A percentile compares a stretch with the other conserved stretches of the same genome.
These are phyloP conservation scores for Pristiophorus japonicus DNA, from an alignment of 2,113 vertebrate genomes.

Conservation along the genomic window DNA sequence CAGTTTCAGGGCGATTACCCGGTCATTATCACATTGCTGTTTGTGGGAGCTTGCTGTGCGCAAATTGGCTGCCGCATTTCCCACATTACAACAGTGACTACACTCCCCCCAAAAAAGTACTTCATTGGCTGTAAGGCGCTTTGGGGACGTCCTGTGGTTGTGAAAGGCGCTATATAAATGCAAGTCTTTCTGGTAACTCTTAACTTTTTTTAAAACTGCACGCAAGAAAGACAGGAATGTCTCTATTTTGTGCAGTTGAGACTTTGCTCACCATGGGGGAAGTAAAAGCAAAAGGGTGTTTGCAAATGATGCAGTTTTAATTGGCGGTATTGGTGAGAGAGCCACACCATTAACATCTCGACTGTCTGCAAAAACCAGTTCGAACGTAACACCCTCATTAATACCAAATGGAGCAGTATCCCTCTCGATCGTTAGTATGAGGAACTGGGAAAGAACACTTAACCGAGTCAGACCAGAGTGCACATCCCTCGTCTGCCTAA, in stretches of 20 bases:
- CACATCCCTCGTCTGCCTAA: neutral
- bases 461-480: neutral
- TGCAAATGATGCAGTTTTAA: constrained; percentile 4
- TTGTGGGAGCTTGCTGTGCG: no score
- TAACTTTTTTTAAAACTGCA: neutral
- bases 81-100: no score
- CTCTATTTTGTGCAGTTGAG: neutral
- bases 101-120: no score
- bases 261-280: neutral
- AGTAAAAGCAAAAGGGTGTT: neutral
- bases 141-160: neutral
- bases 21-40: no score
- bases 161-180: neutral
- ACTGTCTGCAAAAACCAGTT: neutral
- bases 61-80: no score
- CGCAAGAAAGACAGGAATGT: neutral
- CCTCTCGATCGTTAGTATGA: neutral
- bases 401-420: neutral
- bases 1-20: no score
- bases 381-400: constrained; percentile 5
- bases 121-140: no score
- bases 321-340: neutral
- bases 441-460: neutral
- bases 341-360: neutral
- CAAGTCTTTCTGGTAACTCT: neutral